Conservation (phyloP, 92 coral and sea anemone genomes). For the Palythoa caribaeorum region DNA sequence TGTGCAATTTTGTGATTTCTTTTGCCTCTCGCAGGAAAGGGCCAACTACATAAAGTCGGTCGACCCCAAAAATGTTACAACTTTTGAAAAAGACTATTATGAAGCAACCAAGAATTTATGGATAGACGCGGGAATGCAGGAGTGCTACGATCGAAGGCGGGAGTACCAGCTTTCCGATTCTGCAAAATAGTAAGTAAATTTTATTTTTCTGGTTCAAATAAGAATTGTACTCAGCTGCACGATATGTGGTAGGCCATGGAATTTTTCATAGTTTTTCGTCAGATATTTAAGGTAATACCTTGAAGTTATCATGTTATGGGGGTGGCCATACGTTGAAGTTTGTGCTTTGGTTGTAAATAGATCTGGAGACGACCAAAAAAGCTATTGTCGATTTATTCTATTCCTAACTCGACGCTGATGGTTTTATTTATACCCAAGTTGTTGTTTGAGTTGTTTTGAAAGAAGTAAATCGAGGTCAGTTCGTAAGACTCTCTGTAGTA, state of each 20-base stretch:
- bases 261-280: slow-evolving; percentile 13
- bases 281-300: not conserved
- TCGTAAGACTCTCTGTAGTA: not conserved
- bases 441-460: not conserved
- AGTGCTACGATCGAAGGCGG: slow-evolving; percentile 96
- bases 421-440: not conserved
- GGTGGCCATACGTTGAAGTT: not conserved
- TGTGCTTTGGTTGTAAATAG: not conserved
- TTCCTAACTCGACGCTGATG: not conserved
- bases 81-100: slow-evolving; percentile 94
- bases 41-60: slow-evolving; percentile 89
- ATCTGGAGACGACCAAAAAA: slow-evolving; percentile 1
- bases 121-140: slow-evolving; percentile 95
- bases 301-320: not conserved
- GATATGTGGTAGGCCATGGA: slow-evolving; percentile 39
- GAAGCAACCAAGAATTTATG: slow-evolving; percentile 94
- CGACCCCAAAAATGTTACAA: slow-evolving; percentile 93
- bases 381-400: slow-evolving; percentile 18
- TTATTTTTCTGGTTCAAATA: slow-evolving; percentile 27
- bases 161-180: slow-evolving; percentile 99
- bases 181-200: slow-evolving; percentile 92
- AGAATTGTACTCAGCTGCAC: slow-evolving; percentile 21
- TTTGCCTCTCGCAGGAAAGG: slow-evolving; percentile 73
- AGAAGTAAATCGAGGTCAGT: not conserved
- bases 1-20: slow-evolving; percentile 59